Evolutionary conservation across 2,888 invertebrate species (phyloP).

Genomic region (Pseudococcus longispinus): DNA sequence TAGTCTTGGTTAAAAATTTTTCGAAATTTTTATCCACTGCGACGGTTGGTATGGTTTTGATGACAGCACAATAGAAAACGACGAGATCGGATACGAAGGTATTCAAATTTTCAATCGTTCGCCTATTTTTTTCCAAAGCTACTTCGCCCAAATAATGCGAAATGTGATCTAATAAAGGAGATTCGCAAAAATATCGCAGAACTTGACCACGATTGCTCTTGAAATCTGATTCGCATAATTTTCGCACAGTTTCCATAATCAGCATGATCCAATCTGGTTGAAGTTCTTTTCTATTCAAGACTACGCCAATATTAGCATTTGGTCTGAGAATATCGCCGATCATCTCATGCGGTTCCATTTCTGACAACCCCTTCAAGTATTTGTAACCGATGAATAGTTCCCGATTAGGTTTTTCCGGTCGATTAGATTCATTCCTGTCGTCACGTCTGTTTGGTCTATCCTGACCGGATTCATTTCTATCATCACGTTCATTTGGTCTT

Average conservation of each 20-base stretch:
- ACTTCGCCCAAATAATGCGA: conserved; percentile 58
- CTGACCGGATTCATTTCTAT: background rate
- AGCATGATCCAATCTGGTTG: conserved; percentile 56
- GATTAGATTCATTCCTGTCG: background rate
- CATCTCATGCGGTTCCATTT: conserved; percentile 52
- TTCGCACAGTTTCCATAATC: conserved; percentile 53
- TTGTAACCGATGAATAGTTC: conserved; percentile 33
- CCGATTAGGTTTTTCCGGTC: background rate
- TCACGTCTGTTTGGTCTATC: background rate
- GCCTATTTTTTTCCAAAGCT: conserved; percentile 57
- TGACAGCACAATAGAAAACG: conserved; percentile 62
- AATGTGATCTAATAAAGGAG: conserved; percentile 42
- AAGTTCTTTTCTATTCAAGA: conserved; percentile 43
- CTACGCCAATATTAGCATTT: conserved; percentile 43
- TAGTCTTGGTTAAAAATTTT: conserved; percentile 60
- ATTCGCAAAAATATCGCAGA: conserved; percentile 33
- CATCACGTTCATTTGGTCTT: background rate
- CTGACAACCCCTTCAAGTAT: conserved; percentile 38
- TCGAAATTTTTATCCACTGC: conserved; percentile 61
- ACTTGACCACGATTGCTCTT: conserved; percentile 16
- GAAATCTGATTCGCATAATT: conserved; percentile 56
- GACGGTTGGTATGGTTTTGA: conserved; percentile 61
- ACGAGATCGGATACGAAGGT: conserved; percentile 60
- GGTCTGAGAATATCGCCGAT: conserved; percentile 47
- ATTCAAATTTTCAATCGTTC: conserved; percentile 59